Base-by-base conservation (phyloP, 2,113 vertebrate genomes). In the Bubo blakistoni region DNA sequence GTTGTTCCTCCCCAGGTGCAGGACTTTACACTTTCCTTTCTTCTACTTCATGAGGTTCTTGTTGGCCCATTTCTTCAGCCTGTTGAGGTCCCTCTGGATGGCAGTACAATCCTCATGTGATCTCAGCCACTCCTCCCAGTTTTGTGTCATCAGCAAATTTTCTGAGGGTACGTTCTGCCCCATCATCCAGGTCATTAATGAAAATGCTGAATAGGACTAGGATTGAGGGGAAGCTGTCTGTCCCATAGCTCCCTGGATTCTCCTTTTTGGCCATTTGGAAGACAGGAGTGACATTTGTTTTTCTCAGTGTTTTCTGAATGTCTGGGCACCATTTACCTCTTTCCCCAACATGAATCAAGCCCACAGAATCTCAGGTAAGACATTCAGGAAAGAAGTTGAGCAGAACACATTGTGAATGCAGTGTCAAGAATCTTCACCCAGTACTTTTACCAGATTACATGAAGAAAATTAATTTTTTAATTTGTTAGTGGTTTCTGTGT, bases 151-250 rank as follows among this genome's bases (percentile, higher is more conserved):
- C 9, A 25, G 30, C 4, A 2, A 16, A 40, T 13, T 73, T 32
- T 11, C 7, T 26, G 21, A 54, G 6, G 4, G 7, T 24, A 25
- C 1, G 1, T 6, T 42, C 10, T 66, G 13, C 25, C 30, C 12
- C 8, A 40, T 38, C 66, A 62, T 40, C 11, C n/a, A 29, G 19
- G 3, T 19, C 14, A 44, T 26, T 27, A 42, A 13, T 22, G 18
- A 74, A 59, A 54, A 25, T 30, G 11, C 2, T 77, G 38, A 36
- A 57, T 9, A 36, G 10, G 12, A 22, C 11, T 36, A 63, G 22
- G 14, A 46, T 1, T 14, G 32, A 72, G 0, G 27, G 22, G 26
- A 65, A 27, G 24, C 27, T 69, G 9, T 13, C 5, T 27, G 13
- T 16, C 16, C 32, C 2, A 2, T 11, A 32, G 13, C 32, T 58